Conservation (phyloP, 64 coral and sea anemone genomes). For the Pocillopora damicornis region DNA sequence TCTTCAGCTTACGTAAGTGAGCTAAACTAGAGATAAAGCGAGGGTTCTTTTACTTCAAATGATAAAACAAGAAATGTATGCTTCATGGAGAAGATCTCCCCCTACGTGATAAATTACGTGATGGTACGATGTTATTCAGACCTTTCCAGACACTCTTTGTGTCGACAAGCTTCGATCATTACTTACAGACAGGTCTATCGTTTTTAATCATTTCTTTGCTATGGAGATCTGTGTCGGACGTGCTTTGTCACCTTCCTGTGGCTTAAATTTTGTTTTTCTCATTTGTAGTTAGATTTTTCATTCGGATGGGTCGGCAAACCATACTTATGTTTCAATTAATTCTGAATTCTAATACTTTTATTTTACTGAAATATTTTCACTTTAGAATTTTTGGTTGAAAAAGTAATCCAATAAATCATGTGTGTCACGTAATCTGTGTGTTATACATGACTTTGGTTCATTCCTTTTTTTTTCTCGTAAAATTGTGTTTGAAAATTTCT, state of each 20-base stretch:
- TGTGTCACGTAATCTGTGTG: neutral
- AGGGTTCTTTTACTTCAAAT: neutral
- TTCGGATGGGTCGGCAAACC: neutral
- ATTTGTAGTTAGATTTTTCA: neutral
- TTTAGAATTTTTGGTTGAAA: neutral
- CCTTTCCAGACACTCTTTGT: neutral
- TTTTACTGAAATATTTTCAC: no score
- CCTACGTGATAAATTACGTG: neutral
- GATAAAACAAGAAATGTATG: neutral
- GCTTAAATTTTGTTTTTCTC: neutral
- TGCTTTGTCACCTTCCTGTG: neutral
- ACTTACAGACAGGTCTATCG: neutral
- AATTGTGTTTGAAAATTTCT: neutral
- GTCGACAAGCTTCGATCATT: no score
- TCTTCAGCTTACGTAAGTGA: neutral
- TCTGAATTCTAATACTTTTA: neutral
- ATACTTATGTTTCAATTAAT: neutral
- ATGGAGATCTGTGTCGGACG: neutral
- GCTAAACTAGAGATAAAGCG: neutral
- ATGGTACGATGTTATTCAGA: neutral
- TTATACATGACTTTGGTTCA: neutral
- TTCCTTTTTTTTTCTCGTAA: neutral
- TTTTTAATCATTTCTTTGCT: neutral
- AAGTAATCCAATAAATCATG: neutral
- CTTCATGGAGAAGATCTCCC: no score